Conservation (phyloP, 2,113 vertebrate genomes). For the Cynoglossus semilaevis region DNA sequence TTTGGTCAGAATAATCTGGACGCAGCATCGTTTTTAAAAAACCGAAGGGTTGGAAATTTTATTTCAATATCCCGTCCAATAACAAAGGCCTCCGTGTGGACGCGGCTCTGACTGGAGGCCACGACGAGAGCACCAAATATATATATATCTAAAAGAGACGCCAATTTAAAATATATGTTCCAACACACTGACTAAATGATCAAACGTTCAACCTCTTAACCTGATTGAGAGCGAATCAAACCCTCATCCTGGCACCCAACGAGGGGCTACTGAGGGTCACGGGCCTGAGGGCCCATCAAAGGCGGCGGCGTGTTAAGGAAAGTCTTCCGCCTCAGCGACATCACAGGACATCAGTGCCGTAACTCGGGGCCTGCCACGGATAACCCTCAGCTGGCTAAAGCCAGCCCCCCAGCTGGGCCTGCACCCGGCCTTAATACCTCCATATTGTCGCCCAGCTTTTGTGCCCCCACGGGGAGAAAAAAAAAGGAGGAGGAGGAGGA, state of each 20-base stretch:
- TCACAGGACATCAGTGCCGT: conserved; percentile 68
- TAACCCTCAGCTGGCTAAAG: conserved; percentile 75
- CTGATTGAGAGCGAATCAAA: conserved; percentile 41
- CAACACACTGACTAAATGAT: conserved; percentile 3
- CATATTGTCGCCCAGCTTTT: conserved; percentile 74
- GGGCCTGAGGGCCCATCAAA: conserved; percentile 69
- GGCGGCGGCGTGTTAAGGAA: conserved; percentile 66
- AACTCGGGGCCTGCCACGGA: conserved; percentile 63
- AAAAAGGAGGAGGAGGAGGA: conserved; percentile 29
- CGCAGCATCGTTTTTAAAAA: too few relatives aligned
- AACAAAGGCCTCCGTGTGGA: neutral
- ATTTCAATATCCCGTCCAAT: too few relatives aligned
- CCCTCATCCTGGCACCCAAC: conserved; percentile 39
- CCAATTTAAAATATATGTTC: neutral
- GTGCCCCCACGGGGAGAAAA: conserved; percentile 53
- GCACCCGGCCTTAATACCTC: conserved; percentile 71
- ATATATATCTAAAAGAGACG: neutral
- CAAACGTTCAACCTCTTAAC: conserved; percentile 24
- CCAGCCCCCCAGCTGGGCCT: conserved; percentile 67
- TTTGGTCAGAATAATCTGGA: too few relatives aligned
- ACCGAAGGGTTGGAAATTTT: too few relatives aligned
- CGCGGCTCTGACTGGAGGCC: neutral
- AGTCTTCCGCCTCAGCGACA: conserved; percentile 79
- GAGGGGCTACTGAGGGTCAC: conserved; percentile 38
- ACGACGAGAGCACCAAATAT: neutral